phyloP scores from a whole-genome alignment of 2,113 vertebrate species.

The Nycticorax nycticorax region DNA sequence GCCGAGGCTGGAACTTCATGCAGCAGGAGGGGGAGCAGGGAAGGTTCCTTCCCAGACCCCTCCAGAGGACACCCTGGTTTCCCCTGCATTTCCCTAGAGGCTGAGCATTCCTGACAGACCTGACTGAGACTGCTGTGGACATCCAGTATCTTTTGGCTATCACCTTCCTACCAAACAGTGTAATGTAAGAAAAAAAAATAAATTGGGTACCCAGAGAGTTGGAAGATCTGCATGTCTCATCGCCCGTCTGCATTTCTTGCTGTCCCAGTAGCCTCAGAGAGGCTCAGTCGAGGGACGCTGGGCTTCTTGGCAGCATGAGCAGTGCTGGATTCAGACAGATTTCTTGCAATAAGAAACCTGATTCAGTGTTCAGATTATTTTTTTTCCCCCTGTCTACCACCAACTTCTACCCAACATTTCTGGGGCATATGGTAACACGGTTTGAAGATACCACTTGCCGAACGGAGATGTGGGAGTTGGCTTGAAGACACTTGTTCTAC shows the following conservation, averaged over 20 bases:
- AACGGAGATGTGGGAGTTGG: neutral
- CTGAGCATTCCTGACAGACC: neutral
- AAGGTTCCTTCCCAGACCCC: neutral
- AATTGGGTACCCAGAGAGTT: neutral
- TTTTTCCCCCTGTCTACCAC: neutral
- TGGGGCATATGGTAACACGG: neutral
- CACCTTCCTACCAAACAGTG: neutral
- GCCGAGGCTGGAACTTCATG: neutral
- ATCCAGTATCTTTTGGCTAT: neutral
- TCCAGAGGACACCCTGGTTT: neutral
- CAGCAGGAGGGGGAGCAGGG: neutral
- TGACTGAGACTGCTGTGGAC: neutral
- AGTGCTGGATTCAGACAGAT: neutral
- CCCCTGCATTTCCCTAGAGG: neutral
- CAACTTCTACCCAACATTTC: neutral
- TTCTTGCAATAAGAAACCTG: neutral
- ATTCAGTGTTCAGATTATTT: neutral
- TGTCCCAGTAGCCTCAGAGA: neutral
- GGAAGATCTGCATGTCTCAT: neutral
- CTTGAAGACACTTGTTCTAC: neutral
- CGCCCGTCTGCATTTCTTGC: neutral
- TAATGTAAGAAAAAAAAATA: neutral
- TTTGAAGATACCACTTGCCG: neutral
- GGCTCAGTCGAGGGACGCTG: neutral
- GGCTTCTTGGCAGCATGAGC: neutral